phyloP scores from a whole-genome alignment of 2,113 vertebrate genomes.

The Hyperopisus bebe region DNA sequence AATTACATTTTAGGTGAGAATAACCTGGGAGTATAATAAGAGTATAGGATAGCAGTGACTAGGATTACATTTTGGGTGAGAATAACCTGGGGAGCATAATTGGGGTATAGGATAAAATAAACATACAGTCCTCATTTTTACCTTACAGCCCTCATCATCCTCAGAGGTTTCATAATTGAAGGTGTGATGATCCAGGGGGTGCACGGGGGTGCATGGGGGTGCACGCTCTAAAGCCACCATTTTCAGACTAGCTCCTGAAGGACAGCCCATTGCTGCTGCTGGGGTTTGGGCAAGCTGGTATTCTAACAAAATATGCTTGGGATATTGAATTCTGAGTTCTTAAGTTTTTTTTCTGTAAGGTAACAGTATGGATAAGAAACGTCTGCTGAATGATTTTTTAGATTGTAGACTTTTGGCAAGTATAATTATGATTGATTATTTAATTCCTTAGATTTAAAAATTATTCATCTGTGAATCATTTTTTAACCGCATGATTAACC shows the following conservation, averaged over 20 bases:
- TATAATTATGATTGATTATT: not conserved
- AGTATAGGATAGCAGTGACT: not conserved
- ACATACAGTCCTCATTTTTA: not conserved
- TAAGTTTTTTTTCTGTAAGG: not conserved
- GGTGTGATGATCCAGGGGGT: not conserved
- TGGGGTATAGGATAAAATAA: not conserved
- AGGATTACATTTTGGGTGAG: too few species aligned
- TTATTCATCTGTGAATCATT: not conserved
- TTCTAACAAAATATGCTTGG: not conserved
- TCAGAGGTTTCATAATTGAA: not conserved
- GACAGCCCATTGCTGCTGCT: not conserved
- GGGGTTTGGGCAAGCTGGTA: not conserved
- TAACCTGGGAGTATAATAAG: not conserved
- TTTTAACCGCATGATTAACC: not conserved
- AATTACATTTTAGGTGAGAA: not conserved
- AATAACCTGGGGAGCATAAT: not conserved
- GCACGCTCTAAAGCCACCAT: not conserved
- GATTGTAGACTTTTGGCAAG: not conserved
- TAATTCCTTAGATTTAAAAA: not conserved
- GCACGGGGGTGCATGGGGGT: not conserved
- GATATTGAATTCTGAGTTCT: not conserved
- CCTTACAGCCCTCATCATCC: not conserved
- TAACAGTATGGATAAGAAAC: not conserved
- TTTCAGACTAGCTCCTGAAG: not conserved
- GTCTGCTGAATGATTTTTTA: not conserved